Evolutionary conservation across 2,888 invertebrate genomes (phyloP), one percentile per base, ranked within the genome.

Genomic region (Yponomeuta malinellus): DNA sequence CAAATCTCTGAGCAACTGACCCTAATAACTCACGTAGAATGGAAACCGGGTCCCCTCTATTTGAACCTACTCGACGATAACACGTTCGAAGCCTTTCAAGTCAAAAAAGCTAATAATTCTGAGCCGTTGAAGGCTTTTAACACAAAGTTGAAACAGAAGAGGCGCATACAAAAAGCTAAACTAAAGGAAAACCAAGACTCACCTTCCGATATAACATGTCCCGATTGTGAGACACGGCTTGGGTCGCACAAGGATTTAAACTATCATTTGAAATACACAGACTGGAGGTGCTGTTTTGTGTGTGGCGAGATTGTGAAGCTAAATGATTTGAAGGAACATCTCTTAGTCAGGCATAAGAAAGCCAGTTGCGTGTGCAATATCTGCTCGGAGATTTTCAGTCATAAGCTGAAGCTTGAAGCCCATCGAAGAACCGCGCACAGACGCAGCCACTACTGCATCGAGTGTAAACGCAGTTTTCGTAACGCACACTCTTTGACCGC

Each of bases 401-500:
- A 69, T 15, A 23, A 33, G 1, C 64, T 70, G 0, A n/a, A 70
- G 10, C 71, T 79, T 2, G 0, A 52, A 0, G 70, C 72, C 2
- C 85, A 85, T 72, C 74, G 71, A 37, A 29, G 72, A 70, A 48
- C 77, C 74, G 65, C 70, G 71, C 59, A 80, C 71, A 48, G 77
- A 73, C 8, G 73, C 0, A 64, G 68, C 5, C 74, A 77, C 23
- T 72, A 76, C 15, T 86, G 87, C 59, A 31, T 75, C 0, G 81
- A 82, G 43, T 87, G 87, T 72, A 77, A 78, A 2, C 73, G 73
- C 9, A 75, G 79, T 0, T 87, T 83, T 65, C 71, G 71, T 0
- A 78, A 73, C 5, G 23, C 74, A 0, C 72, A 72, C 0, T 73
- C 76, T 15, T 72, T 85, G 2, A 72, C 76, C 0, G 69, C 73